A percentile compares a stretch with the other conserved stretches of the same genome.
These are phyloP conservation scores for Notechis scutatus DNA, from an alignment of 2,113 vertebrate genomes.

Conservation along the genomic window DNA sequence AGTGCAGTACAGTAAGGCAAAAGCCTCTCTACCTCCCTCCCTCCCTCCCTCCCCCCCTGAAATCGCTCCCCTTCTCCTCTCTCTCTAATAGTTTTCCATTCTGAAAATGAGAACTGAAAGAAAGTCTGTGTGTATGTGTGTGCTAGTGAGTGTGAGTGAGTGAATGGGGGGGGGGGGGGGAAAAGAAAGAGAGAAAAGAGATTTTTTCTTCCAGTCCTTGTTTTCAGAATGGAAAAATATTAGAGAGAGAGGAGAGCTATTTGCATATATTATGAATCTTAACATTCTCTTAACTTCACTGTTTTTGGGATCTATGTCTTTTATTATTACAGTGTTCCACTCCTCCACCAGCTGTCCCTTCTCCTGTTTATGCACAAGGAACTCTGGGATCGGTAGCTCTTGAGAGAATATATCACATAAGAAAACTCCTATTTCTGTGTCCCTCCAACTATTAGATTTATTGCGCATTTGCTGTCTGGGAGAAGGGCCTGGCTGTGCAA, in stretches of 20 bases:
- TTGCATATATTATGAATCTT: neutral
- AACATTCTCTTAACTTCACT: neutral
- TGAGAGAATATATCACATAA: neutral
- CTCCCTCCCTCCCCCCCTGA: neutral
- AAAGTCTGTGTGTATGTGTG: no score
- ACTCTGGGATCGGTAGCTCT: neutral
- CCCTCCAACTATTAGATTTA: neutral
- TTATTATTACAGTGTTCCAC: neutral
- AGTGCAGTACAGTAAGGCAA: neutral
- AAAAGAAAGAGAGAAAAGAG: no score
- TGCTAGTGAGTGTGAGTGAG: no score
- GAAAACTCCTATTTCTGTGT: neutral
- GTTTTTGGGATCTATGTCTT: neutral
- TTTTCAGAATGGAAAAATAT: no score
- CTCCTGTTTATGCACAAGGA: neutral
- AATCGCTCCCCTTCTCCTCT: no score
- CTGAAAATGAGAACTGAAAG: no score
- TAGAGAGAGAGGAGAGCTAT: neutral
- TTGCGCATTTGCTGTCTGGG: neutral
- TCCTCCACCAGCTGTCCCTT: neutral
- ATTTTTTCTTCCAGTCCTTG: no score
- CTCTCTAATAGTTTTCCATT: no score
- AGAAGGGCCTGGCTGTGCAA: neutral
- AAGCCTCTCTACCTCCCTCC: neutral
- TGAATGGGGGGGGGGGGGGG: fast-evolving